A percentile compares a stretch with the other conserved stretches of the same genome.
Evolutionary conservation across 2,888 invertebrate species (phyloP).

Genomic region (Rotaria macrura): DNA sequence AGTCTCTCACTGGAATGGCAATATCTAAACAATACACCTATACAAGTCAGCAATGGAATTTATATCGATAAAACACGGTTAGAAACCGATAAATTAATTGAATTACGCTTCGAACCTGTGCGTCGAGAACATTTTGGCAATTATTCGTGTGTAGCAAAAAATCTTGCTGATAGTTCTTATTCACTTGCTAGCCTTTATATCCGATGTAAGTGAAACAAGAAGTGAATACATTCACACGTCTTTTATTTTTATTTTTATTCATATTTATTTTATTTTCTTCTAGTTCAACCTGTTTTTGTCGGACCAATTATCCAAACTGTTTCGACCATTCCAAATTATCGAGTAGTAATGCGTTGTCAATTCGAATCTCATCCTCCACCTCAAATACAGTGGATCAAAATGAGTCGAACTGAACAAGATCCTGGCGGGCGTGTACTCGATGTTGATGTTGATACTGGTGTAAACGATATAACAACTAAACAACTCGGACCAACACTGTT

Average conservation of each 20-base stretch:
- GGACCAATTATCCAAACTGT: neutral
- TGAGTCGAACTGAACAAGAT: neutral
- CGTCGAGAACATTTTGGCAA: constrained; percentile 16
- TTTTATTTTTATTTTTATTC: neutral
- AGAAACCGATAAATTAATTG: neutral
- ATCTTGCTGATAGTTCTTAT: constrained; percentile 11
- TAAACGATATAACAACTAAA: constrained; percentile 9
- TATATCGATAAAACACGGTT: neutral
- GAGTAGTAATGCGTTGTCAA: constrained; percentile 10
- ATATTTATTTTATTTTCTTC: neutral
- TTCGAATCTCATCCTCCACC: constrained; percentile 11
- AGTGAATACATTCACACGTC: too few species aligned
- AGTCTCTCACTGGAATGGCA: constrained; percentile 19
- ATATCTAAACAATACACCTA: neutral
- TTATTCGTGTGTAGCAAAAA: constrained; percentile 14
- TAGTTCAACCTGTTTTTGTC: constrained; percentile 11
- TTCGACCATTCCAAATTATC: constrained; percentile 6
- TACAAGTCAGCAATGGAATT: neutral
- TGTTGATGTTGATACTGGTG: constrained; percentile 11
- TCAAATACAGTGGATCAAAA: constrained; percentile 10
- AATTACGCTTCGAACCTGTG: neutral
- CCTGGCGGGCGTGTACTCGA: neutral
- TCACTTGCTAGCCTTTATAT: neutral
- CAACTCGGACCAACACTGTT: neutral
- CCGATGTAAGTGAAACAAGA: neutral